Evolutionary conservation across 2,888 invertebrate species (phyloP), one percentile per base, ranked within the genome.

Genomic region (Acanthococcus lagerstroemiae): DNA sequence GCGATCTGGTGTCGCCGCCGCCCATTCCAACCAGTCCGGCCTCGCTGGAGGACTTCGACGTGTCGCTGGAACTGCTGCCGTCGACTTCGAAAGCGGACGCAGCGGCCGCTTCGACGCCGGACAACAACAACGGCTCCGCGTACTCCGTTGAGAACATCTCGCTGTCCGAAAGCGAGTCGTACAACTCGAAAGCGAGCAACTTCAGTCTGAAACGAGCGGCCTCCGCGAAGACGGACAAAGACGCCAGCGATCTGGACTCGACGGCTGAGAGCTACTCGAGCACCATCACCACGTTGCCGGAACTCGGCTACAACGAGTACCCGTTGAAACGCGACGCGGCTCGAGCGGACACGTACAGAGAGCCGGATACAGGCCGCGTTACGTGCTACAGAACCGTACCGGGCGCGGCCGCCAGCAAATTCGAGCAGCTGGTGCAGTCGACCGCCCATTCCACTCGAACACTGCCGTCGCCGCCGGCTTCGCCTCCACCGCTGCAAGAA

Each of bases 21-120:
- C 87, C 89, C 0, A 83, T 87, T 70, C 89, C 90, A 4, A 83
- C 82, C 22, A 83, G 86, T 9, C 84, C 88, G 0, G 87, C 88
- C 1, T 87, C 88, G 5, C 74, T 83, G 71, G 86, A 86, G 68
- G 87, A 88, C 67, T 76, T 87, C 5, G 85, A 86, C 24, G 30
- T 52, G 22, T 63, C 63, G 1, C 24, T 63, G 6, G 58, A 58
- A 19, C 54, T 52, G 2, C 44, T 63, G 1, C 52, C 63, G 1
- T 22, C 19, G 22, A 17, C 46, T 45, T 45, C 46, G 15, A 22
- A 22, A 52, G 21, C 9, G 52, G 21, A 19, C 5, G 21, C 52
- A 22, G 15, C 19, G 15, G 9, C 24, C 22, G 15, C 52, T 52
- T 24, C 15, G 1, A 15, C 21, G 5, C 52, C 52, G 12, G 52